These are phyloP conservation scores for Alexandromys oeconomus DNA, from an alignment of 2,797 vertebrate genomes.

Conservation along the genomic window DNA sequence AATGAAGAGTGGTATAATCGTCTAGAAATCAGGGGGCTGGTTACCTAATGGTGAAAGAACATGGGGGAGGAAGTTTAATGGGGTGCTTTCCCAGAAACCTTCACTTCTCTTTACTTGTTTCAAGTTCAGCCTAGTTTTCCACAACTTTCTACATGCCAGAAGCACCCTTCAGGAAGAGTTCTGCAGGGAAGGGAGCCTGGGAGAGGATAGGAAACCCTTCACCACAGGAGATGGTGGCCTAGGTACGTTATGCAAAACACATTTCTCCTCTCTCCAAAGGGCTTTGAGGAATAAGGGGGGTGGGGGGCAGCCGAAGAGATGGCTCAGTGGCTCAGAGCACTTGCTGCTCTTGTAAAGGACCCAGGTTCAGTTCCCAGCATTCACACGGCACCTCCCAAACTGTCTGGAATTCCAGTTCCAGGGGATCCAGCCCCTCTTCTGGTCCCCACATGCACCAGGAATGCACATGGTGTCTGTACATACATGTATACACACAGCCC, in stretches of 20 bases:
- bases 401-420: not conserved
- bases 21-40: constrained; percentile 12
- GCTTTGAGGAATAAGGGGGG: not conserved
- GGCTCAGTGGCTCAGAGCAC: not conserved
- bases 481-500: not conserved
- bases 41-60: constrained; percentile 27
- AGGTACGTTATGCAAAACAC: not conserved
- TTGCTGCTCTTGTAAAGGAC: not conserved
- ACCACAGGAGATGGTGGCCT: not conserved
- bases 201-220: not conserved
- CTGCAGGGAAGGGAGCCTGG: not conserved
- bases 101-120: constrained; percentile 47
- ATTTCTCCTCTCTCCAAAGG: not conserved
- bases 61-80: constrained; percentile 24
- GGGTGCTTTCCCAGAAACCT: not conserved
- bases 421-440: not conserved
- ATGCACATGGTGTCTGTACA: not conserved
- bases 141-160: not conserved
- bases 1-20: constrained; percentile 29
- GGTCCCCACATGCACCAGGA: not conserved
- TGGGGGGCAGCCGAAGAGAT: not conserved
- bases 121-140: constrained; percentile 6
- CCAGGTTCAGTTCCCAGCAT: not conserved
- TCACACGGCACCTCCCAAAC: not conserved
- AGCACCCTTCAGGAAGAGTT: not conserved